Conservation (phyloP, 2,113 vertebrate genomes). For the Hypocryptadius cinnamomeus region DNA sequence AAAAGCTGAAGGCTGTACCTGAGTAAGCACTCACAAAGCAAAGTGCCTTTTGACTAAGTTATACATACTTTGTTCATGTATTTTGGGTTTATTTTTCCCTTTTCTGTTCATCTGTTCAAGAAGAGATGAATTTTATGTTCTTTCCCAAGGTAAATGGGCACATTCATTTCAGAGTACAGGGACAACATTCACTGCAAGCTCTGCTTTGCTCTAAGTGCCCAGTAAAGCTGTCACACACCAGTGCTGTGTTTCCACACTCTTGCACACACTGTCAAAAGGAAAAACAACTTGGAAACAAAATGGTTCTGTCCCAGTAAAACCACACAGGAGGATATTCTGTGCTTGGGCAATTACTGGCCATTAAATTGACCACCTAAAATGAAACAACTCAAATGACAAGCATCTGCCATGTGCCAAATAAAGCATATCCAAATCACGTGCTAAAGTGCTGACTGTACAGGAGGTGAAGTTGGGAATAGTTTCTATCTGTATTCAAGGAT, state of each 20-base stretch:
- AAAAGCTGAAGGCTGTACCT: background rate
- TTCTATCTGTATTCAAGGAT: background rate
- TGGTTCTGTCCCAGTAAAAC: background rate
- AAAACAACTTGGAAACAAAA: background rate
- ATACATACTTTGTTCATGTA: fast-evolving
- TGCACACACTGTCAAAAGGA: background rate
- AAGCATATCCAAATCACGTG: background rate
- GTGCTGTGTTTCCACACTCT: background rate
- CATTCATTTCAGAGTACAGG: background rate
- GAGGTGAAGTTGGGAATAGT: background rate
- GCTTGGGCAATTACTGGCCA: background rate
- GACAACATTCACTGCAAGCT: background rate
- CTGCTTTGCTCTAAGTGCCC: background rate
- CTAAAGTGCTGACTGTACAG: background rate
- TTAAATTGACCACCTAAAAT: background rate
- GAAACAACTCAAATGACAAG: background rate
- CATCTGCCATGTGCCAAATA: background rate
- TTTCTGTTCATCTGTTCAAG: background rate
- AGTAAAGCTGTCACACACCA: background rate
- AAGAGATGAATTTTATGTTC: background rate
- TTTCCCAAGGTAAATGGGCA: background rate
- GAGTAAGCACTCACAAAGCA: background rate
- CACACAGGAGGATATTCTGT: background rate
- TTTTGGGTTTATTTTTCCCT: background rate
- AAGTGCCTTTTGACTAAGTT: background rate